Percentiles rank a stretch among this genome's conserved stretches.
These are phyloP conservation scores for Melieria picta DNA, from an alignment of 2,888 invertebrate genomes.

Conservation along the genomic window DNA sequence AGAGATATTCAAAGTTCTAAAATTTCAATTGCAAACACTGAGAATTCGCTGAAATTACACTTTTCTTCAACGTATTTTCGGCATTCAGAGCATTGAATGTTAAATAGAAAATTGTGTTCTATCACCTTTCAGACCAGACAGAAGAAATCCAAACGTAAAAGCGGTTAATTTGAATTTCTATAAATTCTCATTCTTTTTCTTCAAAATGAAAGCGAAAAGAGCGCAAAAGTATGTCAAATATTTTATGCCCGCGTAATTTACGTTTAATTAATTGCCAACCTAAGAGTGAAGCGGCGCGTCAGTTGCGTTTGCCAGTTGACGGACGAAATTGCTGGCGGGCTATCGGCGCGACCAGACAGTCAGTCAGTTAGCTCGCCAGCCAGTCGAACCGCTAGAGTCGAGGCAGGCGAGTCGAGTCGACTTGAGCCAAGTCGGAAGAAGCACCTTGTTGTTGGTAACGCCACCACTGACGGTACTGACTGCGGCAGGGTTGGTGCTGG, in stretches of 20 bases:
- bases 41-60: not conserved
- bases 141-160: not conserved
- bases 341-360: not conserved
- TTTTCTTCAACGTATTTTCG: not conserved
- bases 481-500: not conserved
- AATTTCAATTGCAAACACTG: no score
- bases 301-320: slow-evolving; percentile 26
- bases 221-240: slow-evolving; percentile 59
- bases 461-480: slow-evolving; percentile 2
- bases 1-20: no score
- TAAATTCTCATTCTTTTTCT: no score
- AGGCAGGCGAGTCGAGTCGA: not conserved
- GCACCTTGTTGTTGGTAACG: not conserved
- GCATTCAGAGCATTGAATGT: no score
- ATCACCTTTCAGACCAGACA: not conserved
- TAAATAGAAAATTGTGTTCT: no score
- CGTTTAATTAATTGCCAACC: slow-evolving; percentile 48
- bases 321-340: not conserved
- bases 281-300: slow-evolving; percentile 15
- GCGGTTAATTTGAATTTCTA: no score
- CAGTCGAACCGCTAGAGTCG: not conserved
- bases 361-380: not conserved
- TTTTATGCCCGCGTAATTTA: slow-evolving; percentile 62
- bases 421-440: not conserved
- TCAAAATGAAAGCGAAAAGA: slow-evolving; percentile 33